Conservation (phyloP, 2,797 vertebrate species). For the Synaphobranchus kaupii region DNA sequence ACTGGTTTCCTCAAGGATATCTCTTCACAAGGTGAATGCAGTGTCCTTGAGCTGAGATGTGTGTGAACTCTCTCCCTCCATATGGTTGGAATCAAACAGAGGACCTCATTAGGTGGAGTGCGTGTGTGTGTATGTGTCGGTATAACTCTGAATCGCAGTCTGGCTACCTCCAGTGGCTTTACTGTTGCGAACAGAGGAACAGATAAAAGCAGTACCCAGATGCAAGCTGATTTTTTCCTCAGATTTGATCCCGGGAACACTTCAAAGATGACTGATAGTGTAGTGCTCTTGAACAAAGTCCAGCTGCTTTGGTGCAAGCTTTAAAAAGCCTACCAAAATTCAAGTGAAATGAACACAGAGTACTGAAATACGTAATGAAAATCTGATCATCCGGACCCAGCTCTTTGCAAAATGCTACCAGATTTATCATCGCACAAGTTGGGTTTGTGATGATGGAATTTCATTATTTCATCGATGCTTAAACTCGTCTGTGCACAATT, state of each 20-base stretch:
- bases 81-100: conserved; percentile 15
- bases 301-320: not conserved
- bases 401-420: not conserved
- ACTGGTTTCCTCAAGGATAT: not conserved
- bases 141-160: not conserved
- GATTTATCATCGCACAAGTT: conserved; percentile 29
- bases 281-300: not conserved
- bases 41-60: conserved; percentile 3
- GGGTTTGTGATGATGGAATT: conserved; percentile 57
- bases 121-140: not conserved
- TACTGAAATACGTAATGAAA: not conserved
- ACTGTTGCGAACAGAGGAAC: not conserved
- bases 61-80: not conserved
- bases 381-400: not conserved
- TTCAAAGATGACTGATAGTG: not conserved
- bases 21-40: not conserved
- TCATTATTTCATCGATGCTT: conserved; percentile 56
- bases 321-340: not conserved
- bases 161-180: not conserved
- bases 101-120: not conserved
- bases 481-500: conserved; percentile 53
- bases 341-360: not conserved
- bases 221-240: not conserved
- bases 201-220: not conserved
- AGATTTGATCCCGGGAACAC: not conserved